Percentiles rank a stretch among this genome's conserved stretches.
Conservation (phyloP, 2,888 invertebrate genomes). For the Phaonia tiefii region DNA sequence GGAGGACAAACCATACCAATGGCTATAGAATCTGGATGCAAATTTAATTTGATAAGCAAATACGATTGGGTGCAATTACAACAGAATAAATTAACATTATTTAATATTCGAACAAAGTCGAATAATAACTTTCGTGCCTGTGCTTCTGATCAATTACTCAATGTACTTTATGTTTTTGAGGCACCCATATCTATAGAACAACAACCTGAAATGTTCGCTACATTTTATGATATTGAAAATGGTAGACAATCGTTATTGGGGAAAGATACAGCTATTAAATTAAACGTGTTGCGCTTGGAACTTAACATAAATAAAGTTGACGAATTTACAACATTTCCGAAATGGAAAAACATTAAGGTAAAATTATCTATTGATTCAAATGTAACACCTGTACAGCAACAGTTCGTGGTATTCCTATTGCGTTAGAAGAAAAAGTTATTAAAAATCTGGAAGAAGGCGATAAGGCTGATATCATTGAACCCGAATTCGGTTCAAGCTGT, state of each 20-base stretch:
- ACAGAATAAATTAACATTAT: constrained; percentile 54
- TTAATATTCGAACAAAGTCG: constrained; percentile 56
- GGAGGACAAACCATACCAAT: constrained; percentile 42
- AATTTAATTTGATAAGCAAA: constrained; percentile 55
- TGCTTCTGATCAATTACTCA: constrained; percentile 44
- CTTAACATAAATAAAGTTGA: constrained; percentile 54
- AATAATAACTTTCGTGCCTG: constrained; percentile 59
- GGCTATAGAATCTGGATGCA: constrained; percentile 54
- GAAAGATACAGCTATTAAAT: constrained; percentile 50
- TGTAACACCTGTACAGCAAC: constrained; percentile 72
- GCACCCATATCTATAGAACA: constrained; percentile 46
- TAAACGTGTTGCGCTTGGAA: constrained; percentile 54
- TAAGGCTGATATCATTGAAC: constrained; percentile 73
- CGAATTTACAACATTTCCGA: constrained; percentile 51
- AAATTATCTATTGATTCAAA: constrained; percentile 53
- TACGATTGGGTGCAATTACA: constrained; percentile 52
- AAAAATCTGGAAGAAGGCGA: constrained; percentile 68
- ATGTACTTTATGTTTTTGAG: constrained; percentile 50
- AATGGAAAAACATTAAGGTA: constrained; percentile 53
- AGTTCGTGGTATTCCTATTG: constrained; percentile 73
- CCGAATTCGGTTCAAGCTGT: constrained; percentile 71
- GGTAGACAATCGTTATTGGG: constrained; percentile 55
- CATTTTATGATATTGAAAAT: constrained; percentile 54
- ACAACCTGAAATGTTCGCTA: constrained; percentile 35
- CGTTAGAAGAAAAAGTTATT: constrained; percentile 68